Evolutionary conservation across 1,140 invertebrate species (phyloP).

Genomic region (Octopus sinensis): DNA sequence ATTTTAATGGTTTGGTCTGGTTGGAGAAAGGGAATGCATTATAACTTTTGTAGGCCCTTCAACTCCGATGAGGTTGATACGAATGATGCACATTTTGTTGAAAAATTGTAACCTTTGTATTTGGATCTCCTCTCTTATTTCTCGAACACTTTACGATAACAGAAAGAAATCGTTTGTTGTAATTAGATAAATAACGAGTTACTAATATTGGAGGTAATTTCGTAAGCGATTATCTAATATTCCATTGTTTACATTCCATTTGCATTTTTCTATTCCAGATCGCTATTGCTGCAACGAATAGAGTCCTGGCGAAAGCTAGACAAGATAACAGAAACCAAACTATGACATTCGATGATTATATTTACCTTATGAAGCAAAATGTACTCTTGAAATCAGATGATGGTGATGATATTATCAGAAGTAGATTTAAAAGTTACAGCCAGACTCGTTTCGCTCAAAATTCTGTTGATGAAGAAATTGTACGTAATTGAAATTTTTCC

Average conservation of each 20-base stretch:
- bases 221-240: not conserved
- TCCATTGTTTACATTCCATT: not conserved
- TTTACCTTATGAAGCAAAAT: not conserved
- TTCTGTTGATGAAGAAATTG: not conserved
- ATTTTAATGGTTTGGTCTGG: too few species aligned
- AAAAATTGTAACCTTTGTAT: too few species aligned
- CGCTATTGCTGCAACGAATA: not conserved
- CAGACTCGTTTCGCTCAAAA: not conserved
- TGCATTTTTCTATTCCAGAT: not conserved
- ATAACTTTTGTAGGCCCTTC: too few species aligned
- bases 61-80: too few species aligned
- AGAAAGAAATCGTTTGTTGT: too few species aligned
- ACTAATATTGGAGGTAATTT: too few species aligned
- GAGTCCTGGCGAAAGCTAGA: not conserved
- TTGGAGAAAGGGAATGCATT: too few species aligned
- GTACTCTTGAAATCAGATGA: not conserved
- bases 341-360: not conserved
- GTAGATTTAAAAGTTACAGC: not conserved
- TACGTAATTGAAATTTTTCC: not conserved
- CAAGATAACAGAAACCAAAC: not conserved
- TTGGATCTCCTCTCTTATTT: too few species aligned
- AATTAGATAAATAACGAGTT: too few species aligned
- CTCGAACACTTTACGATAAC: too few species aligned
- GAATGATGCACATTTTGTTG: too few species aligned
- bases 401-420: not conserved